Percentiles rank a stretch among this genome's conserved stretches.
Conservation (phyloP, 2,113 vertebrate genomes). For the Guaruba guarouba region DNA sequence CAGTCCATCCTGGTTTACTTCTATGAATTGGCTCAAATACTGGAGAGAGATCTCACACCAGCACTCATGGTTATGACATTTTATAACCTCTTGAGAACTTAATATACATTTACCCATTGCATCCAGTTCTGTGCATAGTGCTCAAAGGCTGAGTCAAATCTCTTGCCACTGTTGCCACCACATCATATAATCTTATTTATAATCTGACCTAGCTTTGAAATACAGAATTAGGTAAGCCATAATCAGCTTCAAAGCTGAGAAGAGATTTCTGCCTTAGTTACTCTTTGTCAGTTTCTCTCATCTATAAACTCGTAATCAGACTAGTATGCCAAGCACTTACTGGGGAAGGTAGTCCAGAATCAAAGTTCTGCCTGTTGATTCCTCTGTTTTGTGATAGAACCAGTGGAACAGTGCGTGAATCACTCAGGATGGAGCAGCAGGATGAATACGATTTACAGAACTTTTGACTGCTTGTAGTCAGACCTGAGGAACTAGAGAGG, state of each 20-base stretch:
- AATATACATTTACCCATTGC: not conserved
- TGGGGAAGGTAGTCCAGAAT: conserved; percentile 79
- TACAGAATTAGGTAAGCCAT: not conserved
- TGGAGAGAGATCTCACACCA: not conserved
- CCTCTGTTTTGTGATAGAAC: conserved; percentile 53
- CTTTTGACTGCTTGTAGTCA: conserved; percentile 77
- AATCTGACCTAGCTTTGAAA: not conserved
- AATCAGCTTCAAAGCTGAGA: not conserved
- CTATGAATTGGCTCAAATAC: not conserved
- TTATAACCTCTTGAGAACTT: not conserved
- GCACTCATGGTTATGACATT: not conserved
- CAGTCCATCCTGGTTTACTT: not conserved
- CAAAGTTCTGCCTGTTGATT: conserved; percentile 64
- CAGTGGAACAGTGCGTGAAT: not conserved
- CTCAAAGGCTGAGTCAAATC: not conserved
- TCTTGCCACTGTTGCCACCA: not conserved
- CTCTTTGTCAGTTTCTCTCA: not conserved
- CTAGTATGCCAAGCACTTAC: conserved; percentile 73
- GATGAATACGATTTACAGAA: conserved; percentile 74
- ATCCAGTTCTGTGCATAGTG: not conserved
- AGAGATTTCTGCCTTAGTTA: not conserved
- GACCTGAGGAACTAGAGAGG: conserved; percentile 84
- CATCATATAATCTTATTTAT: not conserved
- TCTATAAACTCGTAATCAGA: not conserved
- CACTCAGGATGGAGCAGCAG: conserved; percentile 69